Conservation (phyloP, 1,140 invertebrate genomes). For the Drosophila punjabiensis region DNA sequence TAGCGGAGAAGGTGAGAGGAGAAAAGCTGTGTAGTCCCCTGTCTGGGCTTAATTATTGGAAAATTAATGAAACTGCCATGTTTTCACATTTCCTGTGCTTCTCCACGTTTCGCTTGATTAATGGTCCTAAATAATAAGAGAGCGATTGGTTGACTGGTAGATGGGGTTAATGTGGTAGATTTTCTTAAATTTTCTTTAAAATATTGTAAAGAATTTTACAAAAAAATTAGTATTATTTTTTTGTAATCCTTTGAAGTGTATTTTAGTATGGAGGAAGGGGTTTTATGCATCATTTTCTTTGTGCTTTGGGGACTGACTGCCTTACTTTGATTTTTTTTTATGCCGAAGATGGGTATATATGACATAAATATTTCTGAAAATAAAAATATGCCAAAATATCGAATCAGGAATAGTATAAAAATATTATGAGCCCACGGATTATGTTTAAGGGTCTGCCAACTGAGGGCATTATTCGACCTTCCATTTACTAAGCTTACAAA, state of each 20-base stretch:
- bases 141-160: neutral
- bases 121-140: constrained; percentile 35
- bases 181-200: constrained; percentile 6
- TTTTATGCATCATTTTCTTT: neutral
- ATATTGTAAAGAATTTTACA: neutral
- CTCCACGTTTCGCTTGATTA: constrained; percentile 69
- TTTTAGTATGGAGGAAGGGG: neutral
- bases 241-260: neutral
- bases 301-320: neutral
- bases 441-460: neutral
- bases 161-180: constrained; percentile 20
- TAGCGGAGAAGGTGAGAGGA: neutral
- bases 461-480: too few relatives aligned
- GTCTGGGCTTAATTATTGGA: constrained; percentile 77
- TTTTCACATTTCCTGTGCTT: constrained; percentile 60
- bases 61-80: constrained; percentile 81
- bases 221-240: constrained; percentile 4
- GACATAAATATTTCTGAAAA: neutral
- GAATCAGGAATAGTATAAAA: neutral
- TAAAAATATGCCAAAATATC: neutral
- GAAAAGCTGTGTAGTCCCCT: constrained; percentile 20
- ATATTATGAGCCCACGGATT: neutral
- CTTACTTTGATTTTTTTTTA: neutral
- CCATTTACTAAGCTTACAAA: neutral
- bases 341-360: neutral